Evolutionary conservation across 2,888 invertebrate genomes (phyloP), one percentile per base, ranked within the genome.

Genomic region (Euzophera pinguis): DNA sequence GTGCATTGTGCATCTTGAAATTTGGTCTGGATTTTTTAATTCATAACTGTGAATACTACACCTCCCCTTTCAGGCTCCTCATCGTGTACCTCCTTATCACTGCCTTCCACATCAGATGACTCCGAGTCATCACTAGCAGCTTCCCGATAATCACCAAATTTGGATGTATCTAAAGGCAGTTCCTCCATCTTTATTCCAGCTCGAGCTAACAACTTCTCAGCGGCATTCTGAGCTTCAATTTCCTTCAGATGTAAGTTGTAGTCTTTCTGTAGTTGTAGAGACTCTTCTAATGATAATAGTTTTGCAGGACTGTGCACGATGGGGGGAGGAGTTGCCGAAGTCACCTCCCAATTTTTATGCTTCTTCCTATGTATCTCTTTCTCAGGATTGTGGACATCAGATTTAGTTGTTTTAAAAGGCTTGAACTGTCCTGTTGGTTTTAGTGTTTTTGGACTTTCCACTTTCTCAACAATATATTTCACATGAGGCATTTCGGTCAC

Each of bases 271-370:
- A 93, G 74, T 53, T 76, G 80, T 3, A 93, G 71, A 0, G 93
- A 93, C 62, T 93, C 92, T 53, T 91, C 88, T 50, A 93, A 70
- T 47, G 78, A 80, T 50, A 93, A 71, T 10, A 84, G 57, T 75
- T 92, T 91, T 1, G 82, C 85, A 34, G 92, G 84, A 50, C 91
- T 91, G 64, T 92, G 90, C 38, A 92, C 65, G 38, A 85, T 91
- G 0, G 88, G 85, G 0, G 93, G 93, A 37, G 93, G 93, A 6
- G 93, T 93, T 5, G 93, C 93, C 10, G 93, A 92, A 0, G 93
- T 93, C 4, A 92, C 84, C 75, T 93, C 93, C 92, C 93, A 93
- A 62, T 91, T 63, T 68, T 90, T 90, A 59, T 86, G 77, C 61
- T 86, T 91, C 53, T 89, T 90, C 29, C 91, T 78, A 0, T 67